Percentiles rank a stretch among this genome's conserved stretches.
Conservation (phyloP, 1,140 invertebrate genomes). For the Mizuhopecten yessoensis region DNA sequence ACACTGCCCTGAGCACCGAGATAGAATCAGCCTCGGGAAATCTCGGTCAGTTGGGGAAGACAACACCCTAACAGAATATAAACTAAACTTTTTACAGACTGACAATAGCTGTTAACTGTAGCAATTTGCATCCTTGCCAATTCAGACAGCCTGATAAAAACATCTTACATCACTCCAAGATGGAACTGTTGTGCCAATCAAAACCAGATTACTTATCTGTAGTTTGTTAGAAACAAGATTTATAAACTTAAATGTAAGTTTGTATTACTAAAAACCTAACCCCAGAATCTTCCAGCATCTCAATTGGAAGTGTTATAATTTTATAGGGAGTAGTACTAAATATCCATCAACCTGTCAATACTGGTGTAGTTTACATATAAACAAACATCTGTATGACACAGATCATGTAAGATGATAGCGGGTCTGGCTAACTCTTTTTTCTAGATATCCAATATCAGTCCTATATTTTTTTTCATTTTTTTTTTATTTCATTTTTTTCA, state of each 20-base stretch:
- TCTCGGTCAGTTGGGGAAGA: not conserved
- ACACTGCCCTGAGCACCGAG: not conserved
- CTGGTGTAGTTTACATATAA: not conserved
- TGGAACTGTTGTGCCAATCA: not conserved
- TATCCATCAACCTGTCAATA: not conserved
- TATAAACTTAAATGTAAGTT: not conserved
- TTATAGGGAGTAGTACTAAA: not conserved
- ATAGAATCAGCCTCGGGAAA: not conserved
- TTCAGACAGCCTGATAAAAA: not conserved
- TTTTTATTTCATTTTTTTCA: too few relatives aligned
- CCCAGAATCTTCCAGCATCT: not conserved
- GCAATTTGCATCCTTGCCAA: not conserved
- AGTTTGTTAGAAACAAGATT: not conserved
- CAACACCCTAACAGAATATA: not conserved
- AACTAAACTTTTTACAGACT: not conserved
- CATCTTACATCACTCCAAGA: slow-evolving; percentile 22
- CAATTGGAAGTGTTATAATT: not conserved
- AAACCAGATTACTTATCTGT: not conserved
- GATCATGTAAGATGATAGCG: too few relatives aligned
- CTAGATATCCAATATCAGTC: too few relatives aligned
- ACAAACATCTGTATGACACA: too few relatives aligned
- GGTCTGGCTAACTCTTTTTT: too few relatives aligned
- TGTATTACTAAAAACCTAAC: not conserved
- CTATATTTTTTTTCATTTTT: too few relatives aligned
- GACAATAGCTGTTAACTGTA: not conserved